phyloP scores from a whole-genome alignment of 30 jellyfish, hydroid and myxozoan genomes.

The Aurelia sp. region DNA sequence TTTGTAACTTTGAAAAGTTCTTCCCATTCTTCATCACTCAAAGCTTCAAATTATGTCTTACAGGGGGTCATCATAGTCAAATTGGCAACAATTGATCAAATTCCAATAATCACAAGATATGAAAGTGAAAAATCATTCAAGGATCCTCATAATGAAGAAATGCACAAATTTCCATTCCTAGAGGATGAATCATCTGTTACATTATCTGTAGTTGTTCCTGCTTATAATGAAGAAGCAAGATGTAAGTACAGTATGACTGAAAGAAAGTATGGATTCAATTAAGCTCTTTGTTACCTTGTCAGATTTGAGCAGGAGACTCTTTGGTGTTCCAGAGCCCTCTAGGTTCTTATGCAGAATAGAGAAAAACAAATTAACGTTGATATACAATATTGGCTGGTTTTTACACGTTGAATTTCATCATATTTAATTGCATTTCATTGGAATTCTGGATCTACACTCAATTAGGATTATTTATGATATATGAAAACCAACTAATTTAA shows the following conservation, averaged over 20 bases:
- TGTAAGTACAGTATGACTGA: constrained; percentile 51
- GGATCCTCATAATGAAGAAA: constrained; percentile 50
- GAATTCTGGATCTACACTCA: neutral
- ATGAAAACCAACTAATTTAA: no score
- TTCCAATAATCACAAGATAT: constrained; percentile 73
- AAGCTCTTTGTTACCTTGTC: no score
- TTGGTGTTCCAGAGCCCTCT: no score
- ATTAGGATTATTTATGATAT: no score
- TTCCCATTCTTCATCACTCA: no score
- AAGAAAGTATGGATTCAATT: neutral
- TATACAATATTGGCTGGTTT: no score
- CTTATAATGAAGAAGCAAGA: constrained; percentile 90
- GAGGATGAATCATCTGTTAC: constrained; percentile 54
- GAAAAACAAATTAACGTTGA: neutral
- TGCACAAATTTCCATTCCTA: constrained; percentile 77
- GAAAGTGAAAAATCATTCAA: constrained; percentile 71
- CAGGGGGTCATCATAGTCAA: constrained; percentile 25
- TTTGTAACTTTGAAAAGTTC: no score
- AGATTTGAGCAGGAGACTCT: no score
- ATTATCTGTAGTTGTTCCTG: constrained; percentile 89
- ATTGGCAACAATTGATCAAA: constrained; percentile 39
- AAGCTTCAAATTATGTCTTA: no score
- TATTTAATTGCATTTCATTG: no score
- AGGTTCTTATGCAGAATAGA: neutral
- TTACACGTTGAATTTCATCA: no score